Evolutionary conservation across 35 echinoderm and acorn worm species (phyloP).

Genomic region (Ophiothrix spiculata): DNA sequence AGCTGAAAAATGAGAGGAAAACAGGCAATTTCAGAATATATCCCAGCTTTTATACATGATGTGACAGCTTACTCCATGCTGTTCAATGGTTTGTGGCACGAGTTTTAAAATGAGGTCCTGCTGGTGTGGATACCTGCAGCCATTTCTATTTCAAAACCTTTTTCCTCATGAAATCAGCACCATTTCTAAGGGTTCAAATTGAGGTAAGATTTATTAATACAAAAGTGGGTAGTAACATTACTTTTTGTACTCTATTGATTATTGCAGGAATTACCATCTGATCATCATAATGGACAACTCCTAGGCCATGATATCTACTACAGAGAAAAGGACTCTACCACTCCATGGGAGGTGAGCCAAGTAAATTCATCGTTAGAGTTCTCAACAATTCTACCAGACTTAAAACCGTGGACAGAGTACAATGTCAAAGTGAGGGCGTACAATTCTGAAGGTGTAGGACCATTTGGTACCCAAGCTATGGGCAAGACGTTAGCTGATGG

Average conservation of each 20-base stretch:
- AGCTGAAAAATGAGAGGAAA: too few species aligned
- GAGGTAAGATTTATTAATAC: neutral
- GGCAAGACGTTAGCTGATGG: slow-evolving; percentile 48
- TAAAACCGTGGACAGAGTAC: slow-evolving; percentile 51
- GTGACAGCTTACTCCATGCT: too few species aligned
- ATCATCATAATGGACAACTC: slow-evolving; percentile 57
- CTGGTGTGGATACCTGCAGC: too few species aligned
- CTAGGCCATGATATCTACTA: slow-evolving; percentile 57
- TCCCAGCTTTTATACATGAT: too few species aligned
- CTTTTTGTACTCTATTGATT: neutral
- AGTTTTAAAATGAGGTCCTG: too few species aligned
- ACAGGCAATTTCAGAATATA: too few species aligned
- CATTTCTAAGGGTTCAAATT: neutral
- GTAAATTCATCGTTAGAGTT: neutral
- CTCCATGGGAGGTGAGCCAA: neutral
- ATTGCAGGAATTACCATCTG: slow-evolving; percentile 44
- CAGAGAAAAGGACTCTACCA: neutral
- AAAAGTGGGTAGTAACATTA: neutral
- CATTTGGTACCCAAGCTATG: neutral
- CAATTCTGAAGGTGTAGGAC: slow-evolving; percentile 46
- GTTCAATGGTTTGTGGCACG: too few species aligned
- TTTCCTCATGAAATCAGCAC: neutral
- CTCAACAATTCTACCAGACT: slow-evolving; percentile 13
- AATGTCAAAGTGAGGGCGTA: slow-evolving; percentile 43
- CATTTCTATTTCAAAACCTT: neutral